Percentiles rank a stretch among this genome's conserved stretches.
These are phyloP conservation scores for Cerastis leucographa DNA, from an alignment of 2,888 invertebrate genomes.

Conservation along the genomic window DNA sequence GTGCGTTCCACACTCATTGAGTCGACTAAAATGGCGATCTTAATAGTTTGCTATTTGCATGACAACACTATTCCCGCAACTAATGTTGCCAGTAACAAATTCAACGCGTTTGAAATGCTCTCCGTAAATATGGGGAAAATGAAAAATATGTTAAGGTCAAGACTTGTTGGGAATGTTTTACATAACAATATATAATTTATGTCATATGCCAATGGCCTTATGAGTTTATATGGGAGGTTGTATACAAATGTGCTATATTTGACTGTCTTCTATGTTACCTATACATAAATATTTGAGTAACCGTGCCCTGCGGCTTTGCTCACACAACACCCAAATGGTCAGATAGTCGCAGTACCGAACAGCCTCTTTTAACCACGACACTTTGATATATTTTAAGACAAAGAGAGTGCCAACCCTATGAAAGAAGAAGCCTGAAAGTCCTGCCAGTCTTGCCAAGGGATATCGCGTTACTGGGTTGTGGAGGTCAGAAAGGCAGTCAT, in stretches of 20 bases:
- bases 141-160: conserved; percentile 62
- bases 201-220: conserved; percentile 18
- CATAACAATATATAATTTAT: conserved; percentile 43
- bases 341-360: not conserved
- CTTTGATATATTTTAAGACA: not conserved
- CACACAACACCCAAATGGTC: not conserved
- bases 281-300: not conserved
- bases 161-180: conserved; percentile 19
- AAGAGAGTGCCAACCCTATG: not conserved
- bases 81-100: conserved; percentile 60
- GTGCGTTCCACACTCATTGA: conserved; percentile 59
- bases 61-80: conserved; percentile 66
- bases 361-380: not conserved
- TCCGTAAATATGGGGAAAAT: conserved; percentile 51
- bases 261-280: not conserved
- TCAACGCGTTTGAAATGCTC: conserved; percentile 51
- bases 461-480: not conserved
- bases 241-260: not conserved
- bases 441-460: not conserved
- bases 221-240: not conserved
- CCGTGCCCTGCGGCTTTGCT: not conserved
- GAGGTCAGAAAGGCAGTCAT: not conserved
- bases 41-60: conserved; percentile 67
- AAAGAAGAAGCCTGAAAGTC: not conserved
- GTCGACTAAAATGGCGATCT: conserved; percentile 67